Conservation (phyloP, 2,113 vertebrate species). For the Oncorhynchus tshawytscha region DNA sequence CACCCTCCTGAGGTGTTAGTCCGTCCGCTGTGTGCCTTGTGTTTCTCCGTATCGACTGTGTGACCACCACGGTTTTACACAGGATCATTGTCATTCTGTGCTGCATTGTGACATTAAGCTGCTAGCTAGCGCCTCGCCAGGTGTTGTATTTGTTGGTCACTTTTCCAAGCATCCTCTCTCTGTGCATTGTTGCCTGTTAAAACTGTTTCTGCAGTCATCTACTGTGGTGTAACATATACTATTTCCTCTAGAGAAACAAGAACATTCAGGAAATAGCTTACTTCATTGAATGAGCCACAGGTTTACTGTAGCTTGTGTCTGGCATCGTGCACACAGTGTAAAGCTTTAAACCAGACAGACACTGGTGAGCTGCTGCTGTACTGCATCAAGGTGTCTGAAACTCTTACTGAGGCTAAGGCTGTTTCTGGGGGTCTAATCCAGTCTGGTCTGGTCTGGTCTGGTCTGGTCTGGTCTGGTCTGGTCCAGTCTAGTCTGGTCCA, state of each 20-base stretch:
- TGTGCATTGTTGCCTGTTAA: not conserved
- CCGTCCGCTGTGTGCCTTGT: not conserved
- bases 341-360: not conserved
- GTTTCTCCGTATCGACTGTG: constrained; percentile 3
- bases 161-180: constrained; percentile 13
- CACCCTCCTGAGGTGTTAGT: not conserved
- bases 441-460: too few relatives aligned
- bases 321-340: not conserved
- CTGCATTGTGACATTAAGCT: constrained; percentile 49
- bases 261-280: not conserved
- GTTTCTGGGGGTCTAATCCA: not conserved
- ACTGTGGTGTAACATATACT: not conserved
- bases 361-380: not conserved
- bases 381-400: too few relatives aligned
- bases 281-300: not conserved
- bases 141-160: constrained; percentile 33
- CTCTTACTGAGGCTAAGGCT: not conserved
- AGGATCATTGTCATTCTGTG: constrained; percentile 65
- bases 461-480: too few relatives aligned
- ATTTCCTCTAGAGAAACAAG: not conserved
- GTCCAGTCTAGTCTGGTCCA: too few relatives aligned
- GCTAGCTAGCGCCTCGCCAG: constrained; percentile 14
- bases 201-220: not conserved
- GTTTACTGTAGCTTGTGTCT: not conserved
- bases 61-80: constrained; percentile 45